Percentiles rank a stretch among this genome's conserved stretches.
Conservation (phyloP, 2,888 invertebrate genomes). For the Drosophila meridionalis region DNA sequence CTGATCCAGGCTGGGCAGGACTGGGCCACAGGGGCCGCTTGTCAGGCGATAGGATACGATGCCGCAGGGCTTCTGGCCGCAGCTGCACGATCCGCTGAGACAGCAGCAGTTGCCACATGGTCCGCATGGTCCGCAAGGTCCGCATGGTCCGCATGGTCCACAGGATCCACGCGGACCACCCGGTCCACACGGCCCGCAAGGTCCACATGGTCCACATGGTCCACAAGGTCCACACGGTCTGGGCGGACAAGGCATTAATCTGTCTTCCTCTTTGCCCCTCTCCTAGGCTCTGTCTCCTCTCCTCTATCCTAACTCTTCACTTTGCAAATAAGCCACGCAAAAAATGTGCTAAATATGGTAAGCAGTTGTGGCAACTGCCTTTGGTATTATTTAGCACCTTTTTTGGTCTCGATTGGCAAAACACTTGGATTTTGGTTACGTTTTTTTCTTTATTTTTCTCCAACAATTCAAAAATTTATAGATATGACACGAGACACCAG, state of each 20-base stretch:
- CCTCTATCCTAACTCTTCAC: background rate
- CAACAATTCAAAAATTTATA: background rate
- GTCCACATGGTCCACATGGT: background rate
- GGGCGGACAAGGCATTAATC: conserved; percentile 39
- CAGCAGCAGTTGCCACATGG: conserved; percentile 61
- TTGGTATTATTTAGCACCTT: conserved; percentile 65
- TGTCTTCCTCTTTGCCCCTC: background rate
- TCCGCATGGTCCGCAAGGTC: conserved; percentile 58
- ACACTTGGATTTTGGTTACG: background rate
- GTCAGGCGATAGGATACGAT: conserved; percentile 61
- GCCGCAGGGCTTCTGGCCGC: conserved; percentile 62
- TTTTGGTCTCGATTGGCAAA: conserved; percentile 50
- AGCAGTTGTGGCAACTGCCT: conserved; percentile 21
- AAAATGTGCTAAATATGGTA: conserved; percentile 72
- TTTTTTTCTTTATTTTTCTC: conserved; percentile 7
- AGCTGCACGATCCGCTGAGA: conserved; percentile 44
- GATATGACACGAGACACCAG: background rate
- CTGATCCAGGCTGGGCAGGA: conserved; percentile 56
- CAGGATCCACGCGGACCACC: conserved; percentile 60
- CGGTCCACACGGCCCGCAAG: conserved; percentile 48
- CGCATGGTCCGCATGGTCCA: conserved; percentile 56
- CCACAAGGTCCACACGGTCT: conserved; percentile 3
- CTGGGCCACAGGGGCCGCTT: conserved; percentile 65
- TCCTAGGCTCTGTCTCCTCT: conserved; percentile 3
- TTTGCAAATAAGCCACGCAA: conserved; percentile 41